Percentiles rank a stretch among this genome's conserved stretches.
These are phyloP conservation scores for Chironomus riparius DNA, from an alignment of 2,888 invertebrate species.

Conservation along the genomic window DNA sequence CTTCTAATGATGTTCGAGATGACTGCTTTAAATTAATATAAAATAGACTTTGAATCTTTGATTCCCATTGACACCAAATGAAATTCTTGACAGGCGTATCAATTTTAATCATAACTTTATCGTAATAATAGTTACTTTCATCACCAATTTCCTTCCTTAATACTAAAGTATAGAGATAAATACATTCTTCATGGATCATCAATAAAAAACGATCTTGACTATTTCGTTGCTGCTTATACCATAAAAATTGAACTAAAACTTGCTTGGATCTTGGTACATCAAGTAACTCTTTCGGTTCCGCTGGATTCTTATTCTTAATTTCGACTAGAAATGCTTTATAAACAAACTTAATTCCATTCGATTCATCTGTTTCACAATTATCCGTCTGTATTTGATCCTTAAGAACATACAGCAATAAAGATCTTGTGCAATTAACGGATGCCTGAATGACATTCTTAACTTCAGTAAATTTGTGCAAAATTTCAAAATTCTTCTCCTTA, in stretches of 20 bases:
- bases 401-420: constrained; percentile 57
- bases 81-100: constrained; percentile 60
- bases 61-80: constrained; percentile 83
- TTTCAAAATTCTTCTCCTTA: constrained; percentile 49
- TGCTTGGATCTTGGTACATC: constrained; percentile 57
- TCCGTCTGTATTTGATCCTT: constrained; percentile 45
- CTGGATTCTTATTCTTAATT: constrained; percentile 43
- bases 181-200: constrained; percentile 61
- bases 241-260: constrained; percentile 65
- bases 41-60: constrained; percentile 60
- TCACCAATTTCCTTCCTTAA: constrained; percentile 42
- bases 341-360: constrained; percentile 39
- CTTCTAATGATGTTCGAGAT: constrained; percentile 55
- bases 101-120: constrained; percentile 46
- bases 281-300: constrained; percentile 38
- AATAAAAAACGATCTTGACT: constrained; percentile 58
- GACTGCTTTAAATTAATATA: constrained; percentile 72
- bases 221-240: constrained; percentile 36
- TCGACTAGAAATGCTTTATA: constrained; percentile 59
- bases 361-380: constrained; percentile 33
- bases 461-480: constrained; percentile 53
- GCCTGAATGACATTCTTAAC: constrained; percentile 68
- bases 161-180: constrained; percentile 37
- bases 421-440: constrained; percentile 59
- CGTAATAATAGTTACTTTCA: constrained; percentile 46